Base-by-base conservation (phyloP, 1,140 invertebrate genomes). In the Drosophila eugracilis region DNA sequence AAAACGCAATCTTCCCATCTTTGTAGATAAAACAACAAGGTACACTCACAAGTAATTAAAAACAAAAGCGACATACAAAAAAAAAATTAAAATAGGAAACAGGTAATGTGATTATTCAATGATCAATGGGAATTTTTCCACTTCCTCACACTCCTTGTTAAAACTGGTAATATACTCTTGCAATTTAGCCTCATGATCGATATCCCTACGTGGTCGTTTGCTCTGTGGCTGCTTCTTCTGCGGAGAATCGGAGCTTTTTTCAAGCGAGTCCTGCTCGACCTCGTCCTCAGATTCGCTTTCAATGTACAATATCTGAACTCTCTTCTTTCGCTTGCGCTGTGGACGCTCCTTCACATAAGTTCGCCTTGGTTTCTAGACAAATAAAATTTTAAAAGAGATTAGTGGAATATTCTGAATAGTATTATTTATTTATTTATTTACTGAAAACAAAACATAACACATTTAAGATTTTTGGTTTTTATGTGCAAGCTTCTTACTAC, bases 401-500 rank as follows among this genome's bases (percentile, higher is more conserved):
- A 32, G 17, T 15, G n/a, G n/a, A n/a, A n/a, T n/a, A n/a, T n/a
- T n/a, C n/a, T n/a, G n/a, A n/a, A n/a, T n/a, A n/a, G n/a, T n/a
- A n/a, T n/a, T n/a, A n/a, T n/a, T n/a, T n/a, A n/a, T n/a, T n/a
- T n/a, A n/a, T n/a, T n/a, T n/a, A n/a, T n/a, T n/a, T n/a, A n/a
- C n/a, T n/a, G n/a, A n/a, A 4, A 10, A 7, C 28, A 30, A 4
- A 28, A 7, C 9, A 30, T 12, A 12, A 32, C 9, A 10, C 1
- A 15, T 15, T 10, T 15, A 15, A 5, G 2, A 19, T 14, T 22
- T 17, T 0, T 7, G 1, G 0, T 10, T 19, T 6, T 17, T 24
- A 30, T 90, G 89, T 90, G 21, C 15, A 67, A 90, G 75, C 78
- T 57, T 41, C 71, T 89, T 90, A 90, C 89, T 90, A 90, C 89